Percentiles rank a stretch among this genome's conserved stretches.
Conservation (phyloP, 2,113 vertebrate species). For the Pterocles gutturalis region DNA sequence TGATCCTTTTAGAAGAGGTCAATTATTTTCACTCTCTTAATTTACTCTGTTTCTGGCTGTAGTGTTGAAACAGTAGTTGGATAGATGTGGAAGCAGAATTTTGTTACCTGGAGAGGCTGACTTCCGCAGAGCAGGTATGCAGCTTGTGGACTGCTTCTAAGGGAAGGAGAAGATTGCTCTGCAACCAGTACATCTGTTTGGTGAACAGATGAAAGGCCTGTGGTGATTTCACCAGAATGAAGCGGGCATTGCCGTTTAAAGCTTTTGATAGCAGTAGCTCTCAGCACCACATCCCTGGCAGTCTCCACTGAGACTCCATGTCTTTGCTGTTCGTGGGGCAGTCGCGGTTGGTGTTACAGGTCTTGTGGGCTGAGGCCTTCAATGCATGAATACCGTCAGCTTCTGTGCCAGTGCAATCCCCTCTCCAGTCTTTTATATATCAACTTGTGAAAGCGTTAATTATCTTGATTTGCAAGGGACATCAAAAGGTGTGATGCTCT, state of each 20-base stretch:
- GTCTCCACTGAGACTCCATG: background rate
- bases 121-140: background rate
- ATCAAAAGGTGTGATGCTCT: background rate
- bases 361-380: background rate
- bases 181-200: background rate
- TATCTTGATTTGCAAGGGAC: background rate
- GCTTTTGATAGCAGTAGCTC: background rate
- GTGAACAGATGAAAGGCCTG: background rate
- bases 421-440: background rate
- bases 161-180: background rate
- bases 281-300: background rate
- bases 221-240: background rate
- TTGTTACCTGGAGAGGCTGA: background rate
- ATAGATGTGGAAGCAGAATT: background rate
- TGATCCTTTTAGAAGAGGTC: background rate
- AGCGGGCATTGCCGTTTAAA: background rate
- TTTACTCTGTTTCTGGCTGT: background rate
- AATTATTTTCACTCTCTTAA: background rate
- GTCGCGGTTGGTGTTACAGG: background rate
- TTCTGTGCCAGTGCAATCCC: background rate
- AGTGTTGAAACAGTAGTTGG: background rate
- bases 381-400: background rate
- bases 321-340: background rate
- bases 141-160: background rate
- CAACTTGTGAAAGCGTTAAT: background rate